Percentiles rank a stretch among this genome's conserved stretches.
Conservation (phyloP, 2,113 vertebrate species). For the Trochalopteron elliotii region DNA sequence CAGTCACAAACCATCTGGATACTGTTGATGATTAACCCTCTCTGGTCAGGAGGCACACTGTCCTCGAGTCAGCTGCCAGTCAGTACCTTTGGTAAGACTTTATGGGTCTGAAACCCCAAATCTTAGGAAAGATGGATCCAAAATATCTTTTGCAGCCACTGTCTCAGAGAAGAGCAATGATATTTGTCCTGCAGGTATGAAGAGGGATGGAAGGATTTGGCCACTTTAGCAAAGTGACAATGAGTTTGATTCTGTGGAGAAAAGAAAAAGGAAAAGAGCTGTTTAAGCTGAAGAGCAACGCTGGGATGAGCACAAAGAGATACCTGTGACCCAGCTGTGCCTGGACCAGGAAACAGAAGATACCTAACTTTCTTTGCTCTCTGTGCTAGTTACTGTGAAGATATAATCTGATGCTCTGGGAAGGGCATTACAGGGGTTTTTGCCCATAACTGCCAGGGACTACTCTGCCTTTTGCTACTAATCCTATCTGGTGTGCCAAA, state of each 20-base stretch:
- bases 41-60: not conserved
- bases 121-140: not conserved
- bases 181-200: not conserved
- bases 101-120: not conserved
- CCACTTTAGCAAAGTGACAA: not conserved
- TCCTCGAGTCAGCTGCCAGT: not conserved
- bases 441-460: not conserved
- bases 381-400: not conserved
- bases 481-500: not conserved
- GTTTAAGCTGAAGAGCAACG: not conserved
- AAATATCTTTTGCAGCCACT: not conserved
- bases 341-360: not conserved
- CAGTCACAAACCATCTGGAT: slow-evolving; percentile 47
- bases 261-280: not conserved
- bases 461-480: not conserved
- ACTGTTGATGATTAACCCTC: slow-evolving; percentile 15
- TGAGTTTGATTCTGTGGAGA: not conserved
- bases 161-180: not conserved
- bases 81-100: not conserved
- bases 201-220: not conserved
- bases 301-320: not conserved
- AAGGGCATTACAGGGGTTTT: not conserved
- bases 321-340: not conserved
- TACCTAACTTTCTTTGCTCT: not conserved
- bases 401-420: not conserved